These are phyloP conservation scores for Avahi laniger DNA, from an alignment of 2,797 vertebrate species.

Conservation along the genomic window DNA sequence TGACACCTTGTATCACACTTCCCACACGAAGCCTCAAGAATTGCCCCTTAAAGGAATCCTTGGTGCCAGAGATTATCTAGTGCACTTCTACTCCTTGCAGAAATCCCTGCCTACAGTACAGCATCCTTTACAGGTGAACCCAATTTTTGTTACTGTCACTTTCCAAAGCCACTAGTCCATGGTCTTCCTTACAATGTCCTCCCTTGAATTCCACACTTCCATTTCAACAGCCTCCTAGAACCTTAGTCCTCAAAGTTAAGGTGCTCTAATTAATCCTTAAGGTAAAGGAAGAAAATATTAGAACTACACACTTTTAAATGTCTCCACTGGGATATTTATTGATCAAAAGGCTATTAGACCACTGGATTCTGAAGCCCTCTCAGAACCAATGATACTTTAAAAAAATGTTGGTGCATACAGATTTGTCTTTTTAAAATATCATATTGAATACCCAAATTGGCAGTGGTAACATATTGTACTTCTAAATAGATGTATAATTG, in stretches of 20 bases:
- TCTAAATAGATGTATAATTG: background rate
- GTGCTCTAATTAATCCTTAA: background rate
- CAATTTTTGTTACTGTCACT: background rate
- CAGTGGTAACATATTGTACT: background rate
- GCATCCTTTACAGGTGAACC: background rate
- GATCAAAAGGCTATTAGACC: background rate
- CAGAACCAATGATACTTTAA: background rate
- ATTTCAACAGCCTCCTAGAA: background rate
- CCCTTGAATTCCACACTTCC: background rate
- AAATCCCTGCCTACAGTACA: too few species aligned
- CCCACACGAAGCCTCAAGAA: background rate
- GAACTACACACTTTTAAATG: background rate
- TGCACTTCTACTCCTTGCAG: background rate
- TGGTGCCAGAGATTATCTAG: background rate
- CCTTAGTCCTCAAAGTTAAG: background rate
- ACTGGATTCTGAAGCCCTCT: background rate
- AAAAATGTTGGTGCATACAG: background rate
- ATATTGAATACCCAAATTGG: background rate
- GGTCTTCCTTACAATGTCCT: background rate
- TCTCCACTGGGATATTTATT: background rate
- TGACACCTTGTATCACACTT: background rate
- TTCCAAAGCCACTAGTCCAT: background rate
- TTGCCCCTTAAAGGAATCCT: background rate
- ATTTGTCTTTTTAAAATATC: background rate
- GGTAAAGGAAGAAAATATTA: background rate